Evolutionary conservation across 2,888 invertebrate species (phyloP), one percentile per base, ranked within the genome.

Genomic region (Lysandra bellargus): DNA sequence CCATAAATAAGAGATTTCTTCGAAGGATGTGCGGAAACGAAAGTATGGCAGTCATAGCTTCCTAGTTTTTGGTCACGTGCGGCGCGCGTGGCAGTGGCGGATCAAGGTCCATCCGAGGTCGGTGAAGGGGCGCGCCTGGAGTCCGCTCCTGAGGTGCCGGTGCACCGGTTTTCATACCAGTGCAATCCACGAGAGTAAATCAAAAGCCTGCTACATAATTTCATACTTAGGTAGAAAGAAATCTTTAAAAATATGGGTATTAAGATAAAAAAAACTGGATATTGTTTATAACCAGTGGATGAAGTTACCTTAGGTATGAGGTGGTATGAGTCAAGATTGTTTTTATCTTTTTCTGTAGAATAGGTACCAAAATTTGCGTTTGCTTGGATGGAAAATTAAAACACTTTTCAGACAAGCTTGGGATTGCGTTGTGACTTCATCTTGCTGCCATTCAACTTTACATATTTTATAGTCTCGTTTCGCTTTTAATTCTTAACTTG

Each of bases 91-190:
- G 33, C 69, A 69, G 69, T 33, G 69, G 69, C 69, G 69, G 69
- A 69, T 69, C 69, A 69, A 69, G 69, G 69, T 69, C 69, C 33
- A 14, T 4, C 33, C 69, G 69, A 69, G 69, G 69, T 33, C 33
- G 69, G 69, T 69, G 69, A 69, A 69, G 33, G 69, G 69, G 69
- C 69, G 14, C 69, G 30, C 14, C 69, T 14, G 69, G 69, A 69
- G 69, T 14, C 69, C 69, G 69, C 69, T 69, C 69, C 69, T 69
- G 69, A 64, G 64, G 30, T 23, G 23, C 23, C 23, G 23, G 23
- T 23, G 23, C 23, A 23, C 23, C 23, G 23, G 23, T 17, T 69
- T 69, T 69, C 33, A 33, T 69, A 23, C 30, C 9, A 7, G 64
- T 64, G 69, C 30, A 14, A 64, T 64, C 5, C 5, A 14, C 2